Evolutionary conservation across 1,140 invertebrate species (phyloP).

Genomic region (Trichonephila clavipes): DNA sequence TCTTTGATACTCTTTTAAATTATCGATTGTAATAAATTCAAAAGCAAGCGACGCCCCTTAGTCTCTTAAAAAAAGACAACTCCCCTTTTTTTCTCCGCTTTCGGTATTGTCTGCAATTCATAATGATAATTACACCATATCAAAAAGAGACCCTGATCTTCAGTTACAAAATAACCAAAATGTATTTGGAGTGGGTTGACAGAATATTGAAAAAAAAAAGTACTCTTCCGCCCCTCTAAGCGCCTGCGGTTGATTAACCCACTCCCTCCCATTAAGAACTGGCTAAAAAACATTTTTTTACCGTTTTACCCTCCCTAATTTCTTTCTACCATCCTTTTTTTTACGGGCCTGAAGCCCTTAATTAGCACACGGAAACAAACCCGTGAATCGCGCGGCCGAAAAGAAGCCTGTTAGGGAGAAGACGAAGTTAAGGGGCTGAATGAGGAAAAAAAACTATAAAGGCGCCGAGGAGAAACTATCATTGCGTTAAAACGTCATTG

Average conservation of each 20-base stretch:
- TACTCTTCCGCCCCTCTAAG: neutral
- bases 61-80: neutral
- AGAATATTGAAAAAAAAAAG: neutral
- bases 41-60: neutral
- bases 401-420: constrained; percentile 32
- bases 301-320: neutral
- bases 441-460: constrained; percentile 54
- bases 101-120: constrained; percentile 16
- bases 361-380: constrained; percentile 69
- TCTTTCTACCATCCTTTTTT: constrained; percentile 19
- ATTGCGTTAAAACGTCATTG: constrained; percentile 74
- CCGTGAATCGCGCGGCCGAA: constrained; percentile 10
- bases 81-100: neutral
- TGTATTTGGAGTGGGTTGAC: constrained; percentile 4
- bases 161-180: constrained; percentile 45
- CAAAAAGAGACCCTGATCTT: constrained; percentile 20
- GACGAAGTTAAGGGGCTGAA: constrained; percentile 31
- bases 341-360: constrained; percentile 41
- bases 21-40: constrained; percentile 19
- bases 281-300: constrained; percentile 47
- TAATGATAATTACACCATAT: constrained; percentile 53
- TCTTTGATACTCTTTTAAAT: neutral
- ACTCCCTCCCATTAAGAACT: constrained; percentile 54
- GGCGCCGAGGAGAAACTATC: constrained; percentile 61
- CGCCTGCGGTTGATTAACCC: constrained; percentile 64